Base-by-base conservation (phyloP, 1,140 invertebrate species). In the Asbolus verrucosus region DNA sequence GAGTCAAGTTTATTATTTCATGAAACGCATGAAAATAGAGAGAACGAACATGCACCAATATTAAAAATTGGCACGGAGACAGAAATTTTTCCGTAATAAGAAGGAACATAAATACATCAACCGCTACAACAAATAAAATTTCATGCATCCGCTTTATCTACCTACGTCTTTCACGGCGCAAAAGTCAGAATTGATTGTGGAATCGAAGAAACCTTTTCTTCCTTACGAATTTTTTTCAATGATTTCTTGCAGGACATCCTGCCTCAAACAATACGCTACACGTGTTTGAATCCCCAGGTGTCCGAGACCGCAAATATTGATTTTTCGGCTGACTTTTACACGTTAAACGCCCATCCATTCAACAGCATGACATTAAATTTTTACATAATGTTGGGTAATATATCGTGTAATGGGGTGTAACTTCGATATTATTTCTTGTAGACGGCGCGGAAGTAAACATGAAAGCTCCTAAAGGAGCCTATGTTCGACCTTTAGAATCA, bases 221-320 rank as follows among this genome's bases (percentile, higher is more conserved):
- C 11, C 21, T 54, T 54, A 13, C 21, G n/a, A 16, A 27, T 6
- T 13, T 15, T 3, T 8, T 14, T 36, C 33, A 6, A 54, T 21
- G 27, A 54, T 54, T 54, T 54, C 21, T 27, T 54, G 11, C 33
- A 36, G 6, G 11, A 30, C 46, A 54, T 54, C 46, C 46, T 54
- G 46, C n/a, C 9, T 8, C 46, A 27, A 27, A 67, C 43, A 67
- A 67, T 31, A 19, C 16, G 9, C 38, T 59, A 67, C 65, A 67
- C 65, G 65, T 67, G 65, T 41, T 39, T n/a, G 16, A 21, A 24
- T 67, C 30, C n/a, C 65, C 65, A 67, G 65, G 65, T 67, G 65
- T 67, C 65, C 65, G 30, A 46, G 43, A 67, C 65, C 65, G 65
- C 65, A 67, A 67, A 67, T 67, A 67, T 67, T 67, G 65, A 67